These are phyloP conservation scores for Micromys minutus DNA, from an alignment of 2,113 vertebrate species.

Conservation along the genomic window DNA sequence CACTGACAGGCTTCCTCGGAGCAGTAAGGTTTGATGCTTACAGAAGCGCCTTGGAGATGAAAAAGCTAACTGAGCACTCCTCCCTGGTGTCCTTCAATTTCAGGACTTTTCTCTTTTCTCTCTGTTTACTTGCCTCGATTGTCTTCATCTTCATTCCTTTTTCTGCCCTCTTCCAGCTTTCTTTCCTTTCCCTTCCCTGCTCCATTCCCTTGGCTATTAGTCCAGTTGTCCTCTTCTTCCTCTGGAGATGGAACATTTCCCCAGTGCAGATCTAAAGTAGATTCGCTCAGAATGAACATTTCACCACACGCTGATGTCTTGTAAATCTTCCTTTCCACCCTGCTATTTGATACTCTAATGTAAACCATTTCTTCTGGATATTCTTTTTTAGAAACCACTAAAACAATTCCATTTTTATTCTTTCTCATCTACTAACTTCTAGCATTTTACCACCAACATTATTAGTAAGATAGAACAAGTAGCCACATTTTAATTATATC, in stretches of 20 bases:
- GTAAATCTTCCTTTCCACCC: not conserved
- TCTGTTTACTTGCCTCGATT: not conserved
- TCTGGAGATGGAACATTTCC: not conserved
- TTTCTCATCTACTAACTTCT: not conserved
- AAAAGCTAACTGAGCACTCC: not conserved
- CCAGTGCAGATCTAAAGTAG: not conserved
- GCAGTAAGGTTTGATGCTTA: not conserved
- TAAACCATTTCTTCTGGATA: not conserved
- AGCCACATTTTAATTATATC: not conserved
- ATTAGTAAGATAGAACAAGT: not conserved
- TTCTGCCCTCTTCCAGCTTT: not conserved
- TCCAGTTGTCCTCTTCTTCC: not conserved
- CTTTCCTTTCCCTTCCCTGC: not conserved
- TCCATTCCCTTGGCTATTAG: not conserved
- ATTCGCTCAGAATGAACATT: not conserved
- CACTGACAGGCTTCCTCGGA: not conserved
- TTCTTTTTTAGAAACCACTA: not conserved
- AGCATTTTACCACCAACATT: not conserved
- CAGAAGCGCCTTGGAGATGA: not conserved
- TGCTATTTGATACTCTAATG: not conserved
- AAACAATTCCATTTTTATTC: not conserved
- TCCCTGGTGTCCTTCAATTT: not conserved
- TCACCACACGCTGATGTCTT: not conserved
- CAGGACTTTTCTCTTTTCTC: fast-evolving
- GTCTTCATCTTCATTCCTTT: not conserved